These are phyloP conservation scores for Piprites chloris DNA, from an alignment of 2,113 vertebrate genomes.

Conservation along the genomic window DNA sequence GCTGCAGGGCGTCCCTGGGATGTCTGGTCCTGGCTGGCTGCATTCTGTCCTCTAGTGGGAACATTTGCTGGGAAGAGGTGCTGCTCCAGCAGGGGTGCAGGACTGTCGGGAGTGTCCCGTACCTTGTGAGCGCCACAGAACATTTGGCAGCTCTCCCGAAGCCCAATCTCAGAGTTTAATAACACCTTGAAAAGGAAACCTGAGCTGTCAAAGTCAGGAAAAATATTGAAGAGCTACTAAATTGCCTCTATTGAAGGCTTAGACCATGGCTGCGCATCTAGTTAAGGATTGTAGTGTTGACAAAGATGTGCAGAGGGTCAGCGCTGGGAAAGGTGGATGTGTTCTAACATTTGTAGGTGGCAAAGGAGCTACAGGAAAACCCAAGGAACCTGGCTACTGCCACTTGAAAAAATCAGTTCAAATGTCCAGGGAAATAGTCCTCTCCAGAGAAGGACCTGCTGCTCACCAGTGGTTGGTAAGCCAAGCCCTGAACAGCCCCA, in stretches of 20 bases:
- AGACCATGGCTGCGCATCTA: rapidly evolving
- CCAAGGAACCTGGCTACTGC: neutral
- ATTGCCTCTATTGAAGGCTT: neutral
- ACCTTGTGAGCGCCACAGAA: neutral
- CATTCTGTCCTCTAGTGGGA: neutral
- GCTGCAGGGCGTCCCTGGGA: rapidly evolving
- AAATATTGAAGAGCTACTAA: neutral
- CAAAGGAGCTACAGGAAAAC: neutral
- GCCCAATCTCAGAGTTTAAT: neutral
- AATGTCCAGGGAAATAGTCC: neutral
- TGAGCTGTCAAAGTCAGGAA: neutral
- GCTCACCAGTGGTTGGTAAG: neutral
- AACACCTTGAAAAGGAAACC: neutral
- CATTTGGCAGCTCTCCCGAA: neutral
- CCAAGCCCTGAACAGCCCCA: neutral
- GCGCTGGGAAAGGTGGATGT: neutral
- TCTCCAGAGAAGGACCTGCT: neutral
- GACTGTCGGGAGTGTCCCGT: rapidly evolving
- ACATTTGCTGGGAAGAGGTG: neutral
- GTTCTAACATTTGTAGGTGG: neutral
- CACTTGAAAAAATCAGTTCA: neutral
- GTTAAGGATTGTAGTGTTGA: neutral
- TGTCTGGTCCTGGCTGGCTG: neutral
- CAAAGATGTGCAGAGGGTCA: neutral
- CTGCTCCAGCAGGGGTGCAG: neutral